Conservation (phyloP, 2,113 vertebrate genomes). For the Heliornis fulica region DNA sequence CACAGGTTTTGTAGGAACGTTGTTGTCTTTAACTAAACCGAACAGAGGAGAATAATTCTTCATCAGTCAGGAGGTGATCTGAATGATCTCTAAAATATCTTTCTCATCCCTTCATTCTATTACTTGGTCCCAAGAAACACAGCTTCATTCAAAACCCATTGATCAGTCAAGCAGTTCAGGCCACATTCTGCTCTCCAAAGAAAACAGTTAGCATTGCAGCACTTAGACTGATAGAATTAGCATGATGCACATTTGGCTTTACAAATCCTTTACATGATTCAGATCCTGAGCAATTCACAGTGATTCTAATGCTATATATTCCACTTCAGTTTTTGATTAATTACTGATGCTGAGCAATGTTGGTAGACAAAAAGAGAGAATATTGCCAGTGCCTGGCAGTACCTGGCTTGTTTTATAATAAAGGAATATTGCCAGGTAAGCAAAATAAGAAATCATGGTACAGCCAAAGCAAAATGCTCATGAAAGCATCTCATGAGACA, state of each 20-base stretch:
- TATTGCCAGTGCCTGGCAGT: neutral
- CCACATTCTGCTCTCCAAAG: constrained; percentile 7
- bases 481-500: neutral
- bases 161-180: neutral
- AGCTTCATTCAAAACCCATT: constrained; percentile 4
- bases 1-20: neutral
- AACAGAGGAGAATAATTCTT: neutral
- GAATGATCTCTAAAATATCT: neutral
- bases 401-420: neutral
- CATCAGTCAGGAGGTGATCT: neutral
- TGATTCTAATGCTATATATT: neutral
- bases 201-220: neutral
- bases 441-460: neutral
- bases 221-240: neutral
- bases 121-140: constrained; percentile 11
- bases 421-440: neutral
- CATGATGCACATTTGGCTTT: neutral
- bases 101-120: neutral
- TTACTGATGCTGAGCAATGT: neutral
- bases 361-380: neutral
- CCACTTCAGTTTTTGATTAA: neutral
- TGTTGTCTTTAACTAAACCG: neutral
- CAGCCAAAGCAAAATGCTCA: neutral
- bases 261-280: neutral
- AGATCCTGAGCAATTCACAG: neutral